A percentile compares a stretch with the other conserved stretches of the same genome.
phyloP scores from a whole-genome alignment of 2,797 vertebrate species.

The Gephyroberyx darwinii region DNA sequence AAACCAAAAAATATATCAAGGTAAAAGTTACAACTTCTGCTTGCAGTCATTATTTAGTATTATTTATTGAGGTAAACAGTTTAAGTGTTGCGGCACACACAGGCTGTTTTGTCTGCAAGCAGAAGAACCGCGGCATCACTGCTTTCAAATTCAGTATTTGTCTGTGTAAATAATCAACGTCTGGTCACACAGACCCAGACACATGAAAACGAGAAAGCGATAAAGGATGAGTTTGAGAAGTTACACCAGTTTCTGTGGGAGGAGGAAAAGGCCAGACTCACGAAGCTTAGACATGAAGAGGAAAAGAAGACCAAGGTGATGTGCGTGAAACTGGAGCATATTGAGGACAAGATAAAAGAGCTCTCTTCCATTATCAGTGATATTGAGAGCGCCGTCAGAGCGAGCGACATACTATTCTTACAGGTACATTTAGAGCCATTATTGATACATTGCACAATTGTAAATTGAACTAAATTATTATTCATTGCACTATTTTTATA shows the following conservation, averaged over 20 bases:
- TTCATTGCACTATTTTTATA: too few relatives aligned
- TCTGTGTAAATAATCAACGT: conserved; percentile 6
- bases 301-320: conserved; percentile 65
- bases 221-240: conserved; percentile 74
- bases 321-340: conserved; percentile 63
- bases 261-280: conserved; percentile 65
- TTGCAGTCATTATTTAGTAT: too few relatives aligned
- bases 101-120: too few relatives aligned
- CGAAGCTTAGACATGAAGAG: conserved; percentile 68
- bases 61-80: neutral
- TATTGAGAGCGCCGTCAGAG: conserved; percentile 41
- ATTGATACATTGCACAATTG: too few relatives aligned
- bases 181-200: conserved; percentile 66
- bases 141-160: neutral
- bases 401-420: conserved; percentile 65
- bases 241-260: conserved; percentile 69
- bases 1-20: conserved; percentile 69
- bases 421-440: conserved; percentile 55
- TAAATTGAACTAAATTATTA: too few relatives aligned
- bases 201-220: conserved; percentile 47
- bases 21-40: conserved; percentile 42
- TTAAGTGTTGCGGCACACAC: neutral
- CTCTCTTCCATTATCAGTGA: conserved; percentile 60
- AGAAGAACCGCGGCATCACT: too few relatives aligned
- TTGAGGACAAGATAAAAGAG: conserved; percentile 59